Percentiles rank a stretch among this genome's conserved stretches.
phyloP scores from a whole-genome alignment of 23 tunicate genomes.

The Ascidia mentula region DNA sequence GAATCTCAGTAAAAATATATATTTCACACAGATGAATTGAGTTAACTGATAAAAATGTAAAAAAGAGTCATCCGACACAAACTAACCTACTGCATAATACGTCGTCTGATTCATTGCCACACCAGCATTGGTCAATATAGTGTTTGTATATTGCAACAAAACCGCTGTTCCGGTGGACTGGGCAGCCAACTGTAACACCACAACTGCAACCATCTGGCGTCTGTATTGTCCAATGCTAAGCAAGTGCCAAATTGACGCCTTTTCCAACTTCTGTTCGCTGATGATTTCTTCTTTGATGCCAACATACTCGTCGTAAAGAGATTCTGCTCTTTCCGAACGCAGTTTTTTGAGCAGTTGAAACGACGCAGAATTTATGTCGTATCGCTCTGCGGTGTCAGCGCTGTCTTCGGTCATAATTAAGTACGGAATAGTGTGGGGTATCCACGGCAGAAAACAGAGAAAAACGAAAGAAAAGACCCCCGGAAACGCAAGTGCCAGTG shows the following conservation, averaged over 20 bases:
- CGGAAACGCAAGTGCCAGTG: constrained; percentile 24
- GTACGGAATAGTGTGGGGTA: constrained; percentile 44
- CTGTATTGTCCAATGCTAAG: constrained; percentile 5
- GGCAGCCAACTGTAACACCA: background rate
- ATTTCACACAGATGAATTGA: too few species aligned
- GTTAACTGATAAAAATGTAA: too few species aligned
- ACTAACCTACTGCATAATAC: constrained; percentile 8
- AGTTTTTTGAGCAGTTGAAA: constrained; percentile 1
- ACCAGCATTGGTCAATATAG: background rate
- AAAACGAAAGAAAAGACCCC: constrained; percentile 37
- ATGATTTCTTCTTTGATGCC: background rate
- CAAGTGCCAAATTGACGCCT: background rate
- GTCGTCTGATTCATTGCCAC: background rate
- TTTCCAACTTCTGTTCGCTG: background rate
- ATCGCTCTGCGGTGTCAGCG: background rate
- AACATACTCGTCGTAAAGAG: background rate
- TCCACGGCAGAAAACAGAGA: constrained; percentile 27
- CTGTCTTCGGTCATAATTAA: constrained; percentile 11
- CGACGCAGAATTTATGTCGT: background rate
- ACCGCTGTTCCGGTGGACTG: constrained; percentile 7
- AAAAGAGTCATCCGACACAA: background rate
- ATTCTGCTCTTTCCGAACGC: background rate
- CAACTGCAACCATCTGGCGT: constrained; percentile 9
- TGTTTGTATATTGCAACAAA: constrained; percentile 2
- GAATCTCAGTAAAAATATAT: too few species aligned